Evolutionary conservation across 2,113 vertebrate species (phyloP).

Genomic region (Chloebia gouldiae): DNA sequence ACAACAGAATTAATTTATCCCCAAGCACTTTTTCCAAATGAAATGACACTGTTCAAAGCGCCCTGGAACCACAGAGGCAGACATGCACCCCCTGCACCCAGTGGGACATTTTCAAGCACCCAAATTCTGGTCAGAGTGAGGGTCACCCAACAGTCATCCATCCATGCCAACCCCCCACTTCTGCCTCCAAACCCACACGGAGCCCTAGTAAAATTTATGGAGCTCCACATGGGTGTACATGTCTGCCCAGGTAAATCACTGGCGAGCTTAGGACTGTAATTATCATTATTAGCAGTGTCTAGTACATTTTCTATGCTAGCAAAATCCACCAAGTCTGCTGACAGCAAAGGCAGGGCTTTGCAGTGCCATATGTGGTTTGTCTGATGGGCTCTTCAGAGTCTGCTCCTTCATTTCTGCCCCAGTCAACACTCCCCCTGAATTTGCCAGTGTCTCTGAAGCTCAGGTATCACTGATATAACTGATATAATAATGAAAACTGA

Average conservation of each 20-base stretch:
- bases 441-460: background rate
- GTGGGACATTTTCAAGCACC: rapidly evolving
- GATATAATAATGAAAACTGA: background rate
- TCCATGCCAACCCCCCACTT: background rate
- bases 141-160: background rate
- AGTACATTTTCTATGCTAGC: constrained; percentile 9
- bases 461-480: background rate
- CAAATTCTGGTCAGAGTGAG: background rate
- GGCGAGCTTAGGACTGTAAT: constrained; percentile 24
- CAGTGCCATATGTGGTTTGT: background rate
- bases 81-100: rapidly evolving
- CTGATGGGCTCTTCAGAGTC: background rate
- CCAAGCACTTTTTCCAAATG: background rate
- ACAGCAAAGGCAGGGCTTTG: background rate
- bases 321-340: constrained; percentile 10
- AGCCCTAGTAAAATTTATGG: constrained; percentile 38
- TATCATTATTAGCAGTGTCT: constrained; percentile 50
- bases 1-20: background rate
- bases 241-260: constrained; percentile 48
- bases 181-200: background rate
- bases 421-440: background rate
- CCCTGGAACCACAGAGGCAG: background rate
- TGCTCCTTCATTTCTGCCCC: background rate
- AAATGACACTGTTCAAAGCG: background rate
- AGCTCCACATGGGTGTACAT: background rate